These are phyloP conservation scores for Cylloceria caligata DNA, from an alignment of 2,888 invertebrate genomes.

Conservation along the genomic window DNA sequence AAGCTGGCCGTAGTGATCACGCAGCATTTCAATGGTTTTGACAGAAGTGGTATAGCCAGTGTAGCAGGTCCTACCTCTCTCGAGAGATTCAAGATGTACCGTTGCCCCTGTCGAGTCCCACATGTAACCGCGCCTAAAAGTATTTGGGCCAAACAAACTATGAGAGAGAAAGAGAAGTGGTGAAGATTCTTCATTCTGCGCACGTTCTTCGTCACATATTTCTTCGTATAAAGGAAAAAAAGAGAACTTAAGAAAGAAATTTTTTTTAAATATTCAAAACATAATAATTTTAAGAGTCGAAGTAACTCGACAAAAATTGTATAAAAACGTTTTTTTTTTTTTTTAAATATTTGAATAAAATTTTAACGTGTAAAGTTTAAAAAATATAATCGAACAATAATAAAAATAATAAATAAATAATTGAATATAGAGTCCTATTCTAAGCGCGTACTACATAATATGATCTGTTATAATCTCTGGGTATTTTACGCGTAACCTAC, in stretches of 20 bases:
- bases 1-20: not conserved
- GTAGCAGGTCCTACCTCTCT: not conserved
- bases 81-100: conserved; percentile 55
- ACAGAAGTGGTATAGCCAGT: conserved; percentile 12
- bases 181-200: conserved; percentile 1
- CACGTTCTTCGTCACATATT: not conserved
- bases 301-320: no score
- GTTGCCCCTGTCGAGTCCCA: conserved; percentile 43
- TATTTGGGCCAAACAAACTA: conserved; percentile 61
- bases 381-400: not conserved
- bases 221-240: not conserved
- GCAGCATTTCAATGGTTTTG: conserved; percentile 24
- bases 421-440: conserved; percentile 3
- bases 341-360: not conserved
- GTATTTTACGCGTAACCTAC: conserved; percentile 40
- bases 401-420: not conserved
- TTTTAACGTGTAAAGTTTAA: no score
- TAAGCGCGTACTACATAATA: conserved; percentile 7
- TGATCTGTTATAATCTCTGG: no score
- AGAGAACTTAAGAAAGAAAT: not conserved
- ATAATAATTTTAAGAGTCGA: no score
- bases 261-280: no score
- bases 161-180: conserved; percentile 26
- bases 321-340: no score
- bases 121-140: conserved; percentile 51